Percentiles rank a stretch among this genome's conserved stretches.
Evolutionary conservation across 1,140 invertebrate genomes (phyloP).

Genomic region (Mamestra configurata): DNA sequence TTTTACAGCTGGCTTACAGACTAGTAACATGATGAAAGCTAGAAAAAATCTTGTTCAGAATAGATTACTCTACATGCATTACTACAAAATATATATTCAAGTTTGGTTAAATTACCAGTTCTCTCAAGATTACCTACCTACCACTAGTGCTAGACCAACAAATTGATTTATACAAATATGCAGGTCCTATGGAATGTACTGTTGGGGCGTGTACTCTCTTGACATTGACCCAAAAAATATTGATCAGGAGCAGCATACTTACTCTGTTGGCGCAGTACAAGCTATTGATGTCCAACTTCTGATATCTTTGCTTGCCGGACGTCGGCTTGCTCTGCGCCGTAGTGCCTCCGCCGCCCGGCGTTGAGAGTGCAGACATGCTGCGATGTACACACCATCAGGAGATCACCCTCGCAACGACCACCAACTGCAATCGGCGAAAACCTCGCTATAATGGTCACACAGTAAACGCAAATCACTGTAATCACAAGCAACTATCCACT

Average conservation of each 20-base stretch:
- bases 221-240: constrained; percentile 43
- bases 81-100: not conserved
- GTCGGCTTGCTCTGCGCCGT: constrained; percentile 87
- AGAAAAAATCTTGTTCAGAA: not conserved
- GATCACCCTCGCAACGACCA: constrained; percentile 86
- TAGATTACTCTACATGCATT: no score
- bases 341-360: constrained; percentile 88
- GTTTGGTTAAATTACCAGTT: not conserved
- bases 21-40: not conserved
- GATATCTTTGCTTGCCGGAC: constrained; percentile 95
- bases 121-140: not conserved
- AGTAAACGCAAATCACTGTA: constrained; percentile 58
- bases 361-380: constrained; percentile 89
- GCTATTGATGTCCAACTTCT: constrained; percentile 99
- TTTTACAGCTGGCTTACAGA: not conserved
- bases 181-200: not conserved
- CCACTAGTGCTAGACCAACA: not conserved
- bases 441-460: constrained; percentile 57
- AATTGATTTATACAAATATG: not conserved
- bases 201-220: constrained; percentile 44
- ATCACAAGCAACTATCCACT: constrained; percentile 56
- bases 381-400: constrained; percentile 89
- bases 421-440: constrained; percentile 81
- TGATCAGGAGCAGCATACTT: constrained; percentile 81
- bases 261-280: constrained; percentile 96